Base-by-base conservation (phyloP, 2,888 invertebrate species). In the Liodrosophila aerea region DNA sequence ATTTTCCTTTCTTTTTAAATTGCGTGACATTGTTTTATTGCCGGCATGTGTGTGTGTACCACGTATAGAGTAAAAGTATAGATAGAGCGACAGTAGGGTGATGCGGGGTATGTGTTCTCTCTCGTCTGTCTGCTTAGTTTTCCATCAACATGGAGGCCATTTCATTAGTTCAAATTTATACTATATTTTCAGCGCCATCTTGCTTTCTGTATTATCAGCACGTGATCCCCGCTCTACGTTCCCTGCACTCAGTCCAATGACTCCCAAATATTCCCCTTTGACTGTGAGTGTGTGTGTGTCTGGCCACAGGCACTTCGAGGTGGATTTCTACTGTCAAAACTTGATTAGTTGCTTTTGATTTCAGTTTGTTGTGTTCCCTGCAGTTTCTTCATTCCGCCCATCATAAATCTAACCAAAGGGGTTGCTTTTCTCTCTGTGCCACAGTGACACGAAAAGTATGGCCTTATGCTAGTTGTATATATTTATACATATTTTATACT, bases 11-110 rank as follows among this genome's bases (percentile, higher is more conserved):
- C 22, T 22, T 41, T 64, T 37, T 88, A 88, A 89, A 89, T 89
- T 89, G 88, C 89, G 88, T 89, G 89, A 88, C 89, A 89, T 88
- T 89, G 89, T 89, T 89, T 88, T 88, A 89, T 88, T 81, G 86
- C 82, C 82, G 77, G 73, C 81, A 77, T 76, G 59, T 73, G 73
- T 59, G 63, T 64, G 51, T 46, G 56, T 36, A 40, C 45, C 51
- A 18, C 41, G 40, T 41, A 41, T 44, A 47, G 34, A 9, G 7
- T 1, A 34, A 46, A 27, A 30, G 45, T n/a, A n/a, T n/a, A 27
- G 39, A 31, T 15, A 13, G 33, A 30, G 11, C n/a, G n/a, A n/a
- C 11, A 29, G 29, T n/a, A 13, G 29, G 7, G 51, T 13, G 33
- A 45, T 44, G 36, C 22, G 47, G n/a, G n/a, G n/a, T n/a, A n/a